Evolutionary conservation across 2,888 invertebrate species (phyloP).

Genomic region (Labia minor): DNA sequence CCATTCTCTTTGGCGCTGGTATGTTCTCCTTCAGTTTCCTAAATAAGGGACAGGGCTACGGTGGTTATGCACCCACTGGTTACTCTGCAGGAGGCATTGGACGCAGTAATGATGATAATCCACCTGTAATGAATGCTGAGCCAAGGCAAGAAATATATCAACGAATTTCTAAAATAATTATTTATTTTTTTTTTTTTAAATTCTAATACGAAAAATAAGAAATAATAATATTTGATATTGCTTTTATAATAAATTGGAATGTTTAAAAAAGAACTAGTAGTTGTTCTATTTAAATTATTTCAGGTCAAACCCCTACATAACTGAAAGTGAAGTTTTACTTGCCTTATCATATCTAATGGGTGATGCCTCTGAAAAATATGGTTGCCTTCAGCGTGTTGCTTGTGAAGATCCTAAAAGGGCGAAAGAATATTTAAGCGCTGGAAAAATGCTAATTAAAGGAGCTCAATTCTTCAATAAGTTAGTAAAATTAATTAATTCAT

Average conservation of each 20-base stretch:
- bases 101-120: slow-evolving; percentile 49
- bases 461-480: slow-evolving; percentile 57
- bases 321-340: slow-evolving; percentile 59
- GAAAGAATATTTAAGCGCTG: slow-evolving; percentile 61
- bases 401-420: slow-evolving; percentile 65
- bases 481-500: slow-evolving; percentile 33
- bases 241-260: no score
- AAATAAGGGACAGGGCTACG: slow-evolving; percentile 20
- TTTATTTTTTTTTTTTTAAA: no score
- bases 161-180: not conserved
- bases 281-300: no score
- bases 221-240: no score
- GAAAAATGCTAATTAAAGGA: slow-evolving; percentile 62
- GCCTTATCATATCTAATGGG: slow-evolving; percentile 59
- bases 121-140: slow-evolving; percentile 9
- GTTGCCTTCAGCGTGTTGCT: slow-evolving; percentile 63
- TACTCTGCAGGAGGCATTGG: slow-evolving; percentile 34
- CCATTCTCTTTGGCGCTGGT: slow-evolving; percentile 69
- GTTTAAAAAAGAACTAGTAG: not conserved
- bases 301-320: slow-evolving; percentile 37
- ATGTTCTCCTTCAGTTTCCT: slow-evolving; percentile 37
- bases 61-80: slow-evolving; percentile 45
- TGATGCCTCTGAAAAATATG: slow-evolving; percentile 48
- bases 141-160: not conserved
- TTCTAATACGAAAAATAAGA: no score